Base-by-base conservation (phyloP, 2,113 vertebrate genomes). In the Muntiacus muntjak region DNA sequence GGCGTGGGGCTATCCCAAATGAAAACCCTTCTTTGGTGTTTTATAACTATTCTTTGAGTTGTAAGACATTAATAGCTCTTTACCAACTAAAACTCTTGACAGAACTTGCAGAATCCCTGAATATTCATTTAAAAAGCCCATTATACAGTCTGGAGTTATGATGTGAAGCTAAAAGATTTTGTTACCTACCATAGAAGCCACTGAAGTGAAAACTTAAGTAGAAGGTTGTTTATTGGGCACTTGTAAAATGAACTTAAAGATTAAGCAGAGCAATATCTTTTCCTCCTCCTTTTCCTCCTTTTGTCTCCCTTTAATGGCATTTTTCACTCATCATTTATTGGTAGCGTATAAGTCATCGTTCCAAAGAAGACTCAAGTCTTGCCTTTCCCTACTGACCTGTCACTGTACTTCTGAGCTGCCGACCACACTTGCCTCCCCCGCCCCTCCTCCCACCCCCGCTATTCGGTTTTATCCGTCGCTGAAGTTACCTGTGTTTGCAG, bases 101-200 rank as follows among this genome's bases (percentile, higher is more conserved):
- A 55, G 89, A 95, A 96, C 17, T 84, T 95, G 33, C 21, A 79
- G 96, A 95, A 57, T 67, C 86, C 67, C 58, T 90, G 55, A 62
- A 58, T 94, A 54, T 74, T 55, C 74, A 36, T 60, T 91, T 91
- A 45, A 81, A 90, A 57, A 91, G n/a, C 25, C 33, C 23, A 23
- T 88, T 60, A 6, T 45, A 25, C 13, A 76, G 58, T 58, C 36
- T 82, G 5, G 0, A 26, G 67, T 95, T 91, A 67, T 90, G 76
- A 83, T 33, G 19, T 91, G 58, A 96, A 89, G 82, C 30, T 60
- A 13, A 91, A 94, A 87, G 85, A 60, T 91, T 97, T 92, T 95
- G 71, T 92, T 90, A 43, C 40, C 55, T 76, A 19, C 26, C 23
- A 1, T 94, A 89, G 96, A 97, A 97, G 19, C 47, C 82, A 87